A percentile compares a stretch with the other conserved stretches of the same genome.
These are phyloP conservation scores for Holothuria glaberrima DNA, from an alignment of 35 echinoderm and acorn worm genomes.

Conservation along the genomic window DNA sequence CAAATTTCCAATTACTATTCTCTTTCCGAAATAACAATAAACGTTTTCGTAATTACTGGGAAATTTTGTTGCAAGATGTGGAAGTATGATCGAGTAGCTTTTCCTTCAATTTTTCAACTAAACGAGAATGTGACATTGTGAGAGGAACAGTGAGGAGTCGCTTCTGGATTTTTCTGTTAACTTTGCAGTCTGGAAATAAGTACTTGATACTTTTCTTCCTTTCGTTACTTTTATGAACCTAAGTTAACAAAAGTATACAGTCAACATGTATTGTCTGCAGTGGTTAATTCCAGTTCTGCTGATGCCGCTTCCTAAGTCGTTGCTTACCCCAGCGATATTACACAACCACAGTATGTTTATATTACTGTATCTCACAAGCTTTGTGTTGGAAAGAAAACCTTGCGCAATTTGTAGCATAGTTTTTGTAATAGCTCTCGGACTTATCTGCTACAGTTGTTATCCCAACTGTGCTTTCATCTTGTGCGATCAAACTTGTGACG, in stretches of 20 bases:
- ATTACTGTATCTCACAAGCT: constrained; percentile 84
- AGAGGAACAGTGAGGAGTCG: too few species aligned
- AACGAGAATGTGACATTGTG: too few species aligned
- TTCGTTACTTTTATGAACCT: background rate
- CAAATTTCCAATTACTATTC: too few species aligned
- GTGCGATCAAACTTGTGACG: constrained; percentile 84
- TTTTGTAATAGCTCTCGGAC: constrained; percentile 73
- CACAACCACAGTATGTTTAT: constrained; percentile 98
- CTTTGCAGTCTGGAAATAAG: too few species aligned
- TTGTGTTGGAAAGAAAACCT: constrained; percentile 91
- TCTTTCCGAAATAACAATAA: too few species aligned
- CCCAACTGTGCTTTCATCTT: constrained; percentile 87
- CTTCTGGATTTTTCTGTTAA: too few species aligned
- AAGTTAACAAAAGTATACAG: background rate
- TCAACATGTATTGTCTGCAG: constrained; percentile 92
- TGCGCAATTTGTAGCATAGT: constrained; percentile 93
- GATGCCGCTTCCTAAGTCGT: constrained; percentile 84
- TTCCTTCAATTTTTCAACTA: too few species aligned
- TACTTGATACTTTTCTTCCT: too few species aligned
- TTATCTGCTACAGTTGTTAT: constrained; percentile 91
- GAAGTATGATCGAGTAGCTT: too few species aligned
- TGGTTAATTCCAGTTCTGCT: constrained; percentile 91
- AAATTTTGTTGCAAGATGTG: too few species aligned
- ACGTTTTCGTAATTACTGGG: too few species aligned
- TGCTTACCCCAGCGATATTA: constrained; percentile 74